phyloP scores from a whole-genome alignment of 2,113 vertebrate species.

The Boulengeromyrus knoepffleri region DNA sequence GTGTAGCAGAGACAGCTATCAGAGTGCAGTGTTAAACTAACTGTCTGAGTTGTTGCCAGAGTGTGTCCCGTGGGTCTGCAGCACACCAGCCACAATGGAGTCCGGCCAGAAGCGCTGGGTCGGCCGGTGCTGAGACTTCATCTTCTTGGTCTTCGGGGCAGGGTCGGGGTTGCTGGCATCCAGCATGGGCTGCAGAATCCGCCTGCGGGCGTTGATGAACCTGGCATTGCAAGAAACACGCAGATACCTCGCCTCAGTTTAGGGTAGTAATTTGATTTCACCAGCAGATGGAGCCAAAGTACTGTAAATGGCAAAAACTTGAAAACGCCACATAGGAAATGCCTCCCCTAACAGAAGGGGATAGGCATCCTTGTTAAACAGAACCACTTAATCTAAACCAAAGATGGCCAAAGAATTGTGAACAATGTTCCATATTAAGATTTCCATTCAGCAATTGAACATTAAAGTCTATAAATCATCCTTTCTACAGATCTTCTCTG shows the following conservation, averaged over 20 bases:
- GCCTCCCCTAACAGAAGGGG: neutral
- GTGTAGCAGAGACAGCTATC: neutral
- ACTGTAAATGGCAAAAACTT: neutral
- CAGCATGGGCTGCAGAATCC: conserved; percentile 94
- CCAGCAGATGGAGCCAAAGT: conserved; percentile 12
- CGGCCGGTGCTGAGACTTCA: conserved; percentile 96
- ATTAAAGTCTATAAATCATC: neutral
- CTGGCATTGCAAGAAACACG: conserved; percentile 43
- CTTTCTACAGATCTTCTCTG: neutral
- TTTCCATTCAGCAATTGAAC: neutral
- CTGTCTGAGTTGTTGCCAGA: conserved; percentile 79
- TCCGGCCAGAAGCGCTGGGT: conserved; percentile 98
- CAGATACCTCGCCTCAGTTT: neutral
- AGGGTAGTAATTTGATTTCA: neutral
- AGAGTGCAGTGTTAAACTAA: conserved; percentile 45
- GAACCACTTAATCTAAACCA: neutral
- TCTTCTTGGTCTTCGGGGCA: conserved; percentile 96
- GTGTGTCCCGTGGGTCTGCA: conserved; percentile 80
- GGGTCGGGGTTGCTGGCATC: conserved; percentile 97
- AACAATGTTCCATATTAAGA: neutral
- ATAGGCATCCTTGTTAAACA: neutral
- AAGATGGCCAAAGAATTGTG: neutral
- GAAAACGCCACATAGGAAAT: neutral
- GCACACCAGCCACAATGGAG: conserved; percentile 88
- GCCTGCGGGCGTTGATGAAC: conserved; percentile 95